phyloP scores from a whole-genome alignment of 1,140 invertebrate genomes.

The Drosophila baimaii region DNA sequence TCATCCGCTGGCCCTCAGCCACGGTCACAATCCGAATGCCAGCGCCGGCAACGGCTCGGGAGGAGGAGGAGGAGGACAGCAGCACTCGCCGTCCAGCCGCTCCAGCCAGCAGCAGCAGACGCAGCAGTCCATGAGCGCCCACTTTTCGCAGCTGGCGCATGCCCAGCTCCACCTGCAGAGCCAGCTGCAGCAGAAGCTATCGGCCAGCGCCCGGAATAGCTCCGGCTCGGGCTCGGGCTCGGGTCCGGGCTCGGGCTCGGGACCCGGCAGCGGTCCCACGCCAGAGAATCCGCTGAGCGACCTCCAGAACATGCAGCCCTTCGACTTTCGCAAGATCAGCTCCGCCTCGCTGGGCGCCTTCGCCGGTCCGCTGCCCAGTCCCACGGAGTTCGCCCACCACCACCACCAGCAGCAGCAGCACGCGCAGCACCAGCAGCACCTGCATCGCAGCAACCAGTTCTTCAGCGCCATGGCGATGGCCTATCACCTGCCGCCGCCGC shows the following conservation, averaged over 20 bases:
- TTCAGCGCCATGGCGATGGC: slow-evolving; percentile 86
- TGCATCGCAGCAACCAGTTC: slow-evolving; percentile 85
- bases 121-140: slow-evolving; percentile 74
- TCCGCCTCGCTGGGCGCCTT: slow-evolving; percentile 84
- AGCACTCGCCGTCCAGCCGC: slow-evolving; percentile 20
- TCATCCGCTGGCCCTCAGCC: slow-evolving; percentile 17
- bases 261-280: slow-evolving; percentile 59
- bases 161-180: slow-evolving; percentile 86
- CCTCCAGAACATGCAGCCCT: slow-evolving; percentile 97
- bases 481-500: slow-evolving; percentile 87
- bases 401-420: slow-evolving; percentile 67
- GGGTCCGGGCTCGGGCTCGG: neutral
- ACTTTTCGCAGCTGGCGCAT: slow-evolving; percentile 85
- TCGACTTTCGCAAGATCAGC: slow-evolving; percentile 93
- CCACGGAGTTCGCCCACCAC: slow-evolving; percentile 79
- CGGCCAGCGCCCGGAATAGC: slow-evolving; percentile 63
- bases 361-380: slow-evolving; percentile 60
- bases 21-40: slow-evolving; percentile 24
- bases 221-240: slow-evolving; percentile 27
- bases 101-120: slow-evolving; percentile 3
- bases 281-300: slow-evolving; percentile 89
- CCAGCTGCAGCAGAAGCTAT: slow-evolving; percentile 85
- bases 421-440: slow-evolving; percentile 66
- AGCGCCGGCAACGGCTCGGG: slow-evolving; percentile 19
- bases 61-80: slow-evolving; percentile 18